phyloP scores from a whole-genome alignment of 2,888 invertebrate genomes.

The Lysandra bellargus region DNA sequence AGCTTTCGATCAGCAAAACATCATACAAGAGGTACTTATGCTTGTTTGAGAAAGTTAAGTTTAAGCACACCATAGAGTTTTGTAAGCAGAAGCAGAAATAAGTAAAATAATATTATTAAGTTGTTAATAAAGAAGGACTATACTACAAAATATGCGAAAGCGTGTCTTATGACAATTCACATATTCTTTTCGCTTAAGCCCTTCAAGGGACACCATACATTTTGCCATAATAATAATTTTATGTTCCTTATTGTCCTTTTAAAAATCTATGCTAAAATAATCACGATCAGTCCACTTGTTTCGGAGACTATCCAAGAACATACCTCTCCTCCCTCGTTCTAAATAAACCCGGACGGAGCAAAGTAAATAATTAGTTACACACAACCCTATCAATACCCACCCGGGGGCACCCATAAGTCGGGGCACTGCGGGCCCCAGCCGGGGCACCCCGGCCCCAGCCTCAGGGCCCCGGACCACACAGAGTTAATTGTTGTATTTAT shows the following conservation, averaged over 20 bases:
- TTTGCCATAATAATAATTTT: no score
- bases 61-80: neutral
- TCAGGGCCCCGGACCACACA: constrained; percentile 15
- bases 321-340: neutral
- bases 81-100: neutral
- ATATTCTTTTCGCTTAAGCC: no score
- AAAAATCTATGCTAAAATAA: neutral
- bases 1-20: neutral
- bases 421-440: neutral
- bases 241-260: no score
- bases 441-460: neutral
- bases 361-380: neutral
- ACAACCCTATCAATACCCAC: constrained; percentile 10
- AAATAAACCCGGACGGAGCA: neutral
- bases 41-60: neutral
- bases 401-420: constrained; percentile 8
- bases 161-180: no score
- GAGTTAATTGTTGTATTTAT: constrained; percentile 22
- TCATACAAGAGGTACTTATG: neutral
- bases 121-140: no score
- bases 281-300: no score
- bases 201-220: no score
- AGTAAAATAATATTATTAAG: no score
- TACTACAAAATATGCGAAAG: no score
- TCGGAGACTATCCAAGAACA: neutral